Percentiles rank a stretch among this genome's conserved stretches.
Evolutionary conservation across 2,113 vertebrate species (phyloP).

Genomic region (Melanerpes formicivorus): DNA sequence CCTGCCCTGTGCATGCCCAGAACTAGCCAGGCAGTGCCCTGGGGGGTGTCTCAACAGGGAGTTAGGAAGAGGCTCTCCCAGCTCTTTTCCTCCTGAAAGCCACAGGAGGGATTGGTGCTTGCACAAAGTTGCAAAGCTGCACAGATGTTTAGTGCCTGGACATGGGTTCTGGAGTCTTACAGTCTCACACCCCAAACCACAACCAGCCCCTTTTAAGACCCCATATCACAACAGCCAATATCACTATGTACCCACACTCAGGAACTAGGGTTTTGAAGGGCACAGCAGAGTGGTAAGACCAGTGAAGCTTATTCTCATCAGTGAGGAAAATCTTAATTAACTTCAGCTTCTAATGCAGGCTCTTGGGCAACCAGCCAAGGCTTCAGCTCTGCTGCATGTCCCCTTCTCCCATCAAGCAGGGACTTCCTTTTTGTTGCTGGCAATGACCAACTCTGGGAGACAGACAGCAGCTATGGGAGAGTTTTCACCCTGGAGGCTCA

Average conservation of each 20-base stretch:
- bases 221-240: background rate
- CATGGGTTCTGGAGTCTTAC: rapidly evolving
- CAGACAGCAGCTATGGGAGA: background rate
- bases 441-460: background rate
- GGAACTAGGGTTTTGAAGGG: background rate
- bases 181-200: background rate
- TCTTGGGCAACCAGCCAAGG: background rate
- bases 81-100: background rate
- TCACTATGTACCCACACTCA: rapidly evolving
- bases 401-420: background rate
- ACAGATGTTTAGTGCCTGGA: background rate
- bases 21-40: rapidly evolving
- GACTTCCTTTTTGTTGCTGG: background rate
- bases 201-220: background rate
- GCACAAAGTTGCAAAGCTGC: background rate
- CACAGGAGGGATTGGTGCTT: background rate
- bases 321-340: constrained; percentile 25
- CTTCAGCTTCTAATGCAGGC: background rate
- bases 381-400: background rate
- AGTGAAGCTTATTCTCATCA: background rate
- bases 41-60: rapidly evolving
- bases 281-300: background rate
- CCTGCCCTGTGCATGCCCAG: background rate
- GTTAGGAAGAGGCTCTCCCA: background rate
- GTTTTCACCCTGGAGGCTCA: background rate